These are phyloP conservation scores for Leptothorax acervorum DNA, from an alignment of 2,888 invertebrate genomes.

Conservation along the genomic window DNA sequence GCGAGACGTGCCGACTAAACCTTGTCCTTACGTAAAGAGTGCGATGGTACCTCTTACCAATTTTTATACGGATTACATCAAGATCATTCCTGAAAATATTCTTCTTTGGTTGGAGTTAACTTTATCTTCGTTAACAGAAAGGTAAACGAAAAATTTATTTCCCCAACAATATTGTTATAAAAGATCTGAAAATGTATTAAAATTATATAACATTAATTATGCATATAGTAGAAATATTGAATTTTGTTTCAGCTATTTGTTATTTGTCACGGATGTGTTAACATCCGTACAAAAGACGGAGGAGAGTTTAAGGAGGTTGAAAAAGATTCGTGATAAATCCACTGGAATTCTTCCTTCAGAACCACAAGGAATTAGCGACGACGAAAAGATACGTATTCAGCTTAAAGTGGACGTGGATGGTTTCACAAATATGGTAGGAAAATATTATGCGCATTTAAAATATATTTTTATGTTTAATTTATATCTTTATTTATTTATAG, in stretches of 20 bases:
- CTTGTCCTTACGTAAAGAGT: conserved; percentile 92
- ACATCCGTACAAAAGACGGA: conserved; percentile 98
- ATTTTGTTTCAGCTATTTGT: conserved; percentile 87
- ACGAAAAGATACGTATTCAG: conserved; percentile 97
- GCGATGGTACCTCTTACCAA: conserved; percentile 88
- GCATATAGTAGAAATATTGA: neutral
- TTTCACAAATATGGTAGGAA: conserved; percentile 89
- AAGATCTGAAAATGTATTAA: conserved; percentile 68
- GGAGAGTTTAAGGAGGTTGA: conserved; percentile 95
- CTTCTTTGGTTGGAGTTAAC: conserved; percentile 85
- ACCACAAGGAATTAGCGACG: conserved; percentile 91
- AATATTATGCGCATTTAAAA: neutral
- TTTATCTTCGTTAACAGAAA: conserved; percentile 85
- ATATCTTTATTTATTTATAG: conserved; percentile 78
- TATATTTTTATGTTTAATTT: conserved; percentile 4
- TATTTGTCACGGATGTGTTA: conserved; percentile 94
- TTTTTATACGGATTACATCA: conserved; percentile 87
- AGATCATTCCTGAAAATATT: conserved; percentile 83
- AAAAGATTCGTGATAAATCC: conserved; percentile 91
- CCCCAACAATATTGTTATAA: neutral
- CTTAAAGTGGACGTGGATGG: conserved; percentile 94
- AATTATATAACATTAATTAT: conserved; percentile 77
- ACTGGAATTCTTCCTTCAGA: conserved; percentile 85
- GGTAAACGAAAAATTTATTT: conserved; percentile 83
- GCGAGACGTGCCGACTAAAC: conserved; percentile 93